Evolutionary conservation across 2,888 invertebrate genomes (phyloP).

Genomic region (Epistrophe eligans): DNA sequence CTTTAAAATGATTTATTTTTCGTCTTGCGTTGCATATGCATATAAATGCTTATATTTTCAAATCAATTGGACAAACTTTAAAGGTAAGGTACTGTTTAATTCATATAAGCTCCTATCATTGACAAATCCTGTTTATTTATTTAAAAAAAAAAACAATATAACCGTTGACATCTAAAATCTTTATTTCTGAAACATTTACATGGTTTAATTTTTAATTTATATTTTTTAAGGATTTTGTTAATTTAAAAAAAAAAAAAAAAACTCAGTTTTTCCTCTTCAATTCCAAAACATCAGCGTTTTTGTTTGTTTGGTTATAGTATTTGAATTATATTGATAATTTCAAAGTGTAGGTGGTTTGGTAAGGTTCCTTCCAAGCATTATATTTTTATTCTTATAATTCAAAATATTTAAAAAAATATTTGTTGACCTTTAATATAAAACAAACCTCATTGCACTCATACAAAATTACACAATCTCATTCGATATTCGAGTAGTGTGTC

Average conservation of each 20-base stretch:
- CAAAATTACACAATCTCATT: slow-evolving; percentile 67
- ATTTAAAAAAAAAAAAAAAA: too few relatives aligned
- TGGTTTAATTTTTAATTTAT: slow-evolving; percentile 29
- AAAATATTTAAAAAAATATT: background rate
- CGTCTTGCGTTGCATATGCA: background rate
- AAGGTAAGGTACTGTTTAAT: background rate
- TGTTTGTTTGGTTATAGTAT: slow-evolving; percentile 1
- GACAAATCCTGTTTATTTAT: too few relatives aligned
- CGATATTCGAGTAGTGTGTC: slow-evolving; percentile 45
- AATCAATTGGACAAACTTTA: background rate
- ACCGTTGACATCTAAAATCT: too few relatives aligned
- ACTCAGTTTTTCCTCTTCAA: slow-evolving; percentile 23
- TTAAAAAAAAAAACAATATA: too few relatives aligned
- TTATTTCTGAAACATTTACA: background rate
- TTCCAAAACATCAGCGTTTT: background rate
- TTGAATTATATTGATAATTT: background rate
- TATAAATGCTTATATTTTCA: background rate
- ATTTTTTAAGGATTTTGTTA: slow-evolving; percentile 61
- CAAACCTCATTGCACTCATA: slow-evolving; percentile 69
- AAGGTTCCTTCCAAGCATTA: slow-evolving; percentile 41
- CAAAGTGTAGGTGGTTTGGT: slow-evolving; percentile 56
- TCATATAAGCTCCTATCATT: too few relatives aligned
- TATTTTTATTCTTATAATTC: slow-evolving; percentile 12
- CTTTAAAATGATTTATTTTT: background rate
- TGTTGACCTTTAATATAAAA: slow-evolving; percentile 6